Evolutionary conservation across 2,113 vertebrate genomes (phyloP).

Genomic region (Sceloporus tristichus): DNA sequence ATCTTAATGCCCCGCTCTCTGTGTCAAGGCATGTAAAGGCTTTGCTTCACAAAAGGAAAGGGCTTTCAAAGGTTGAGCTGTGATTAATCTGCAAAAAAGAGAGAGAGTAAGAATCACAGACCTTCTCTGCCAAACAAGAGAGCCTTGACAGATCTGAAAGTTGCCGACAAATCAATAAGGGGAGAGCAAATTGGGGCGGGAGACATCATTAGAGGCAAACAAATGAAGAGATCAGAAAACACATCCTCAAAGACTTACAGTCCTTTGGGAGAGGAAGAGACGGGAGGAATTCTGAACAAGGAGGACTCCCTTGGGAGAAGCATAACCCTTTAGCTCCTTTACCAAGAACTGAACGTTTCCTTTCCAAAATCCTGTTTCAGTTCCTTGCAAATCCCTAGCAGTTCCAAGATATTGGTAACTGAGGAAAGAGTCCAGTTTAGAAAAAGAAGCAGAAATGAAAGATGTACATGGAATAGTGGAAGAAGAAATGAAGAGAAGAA

Average conservation of each 20-base stretch:
- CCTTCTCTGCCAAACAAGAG: background rate
- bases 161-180: slow-evolving; percentile 15
- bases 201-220: background rate
- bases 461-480: background rate
- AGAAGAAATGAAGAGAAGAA: background rate
- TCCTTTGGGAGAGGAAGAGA: background rate
- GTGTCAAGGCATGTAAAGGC: background rate
- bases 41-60: background rate
- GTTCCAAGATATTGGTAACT: too few relatives aligned
- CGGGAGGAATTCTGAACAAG: background rate
- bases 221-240: slow-evolving; percentile 42
- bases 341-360: too few relatives aligned
- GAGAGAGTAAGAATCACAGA: background rate
- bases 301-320: background rate
- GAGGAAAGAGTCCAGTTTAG: background rate
- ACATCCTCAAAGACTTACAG: background rate
- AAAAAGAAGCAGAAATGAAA: background rate
- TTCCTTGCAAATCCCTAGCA: background rate
- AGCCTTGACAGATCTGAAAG: slow-evolving; percentile 33
- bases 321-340: background rate
- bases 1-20: background rate
- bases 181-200: slow-evolving; percentile 24
- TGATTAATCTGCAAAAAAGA: slow-evolving; percentile 10
- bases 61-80: fast-evolving
- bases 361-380: too few relatives aligned